Percentiles rank a stretch among this genome's conserved stretches.
Conservation (phyloP, 2,888 invertebrate species). For the Diaprepes abbreviatus region DNA sequence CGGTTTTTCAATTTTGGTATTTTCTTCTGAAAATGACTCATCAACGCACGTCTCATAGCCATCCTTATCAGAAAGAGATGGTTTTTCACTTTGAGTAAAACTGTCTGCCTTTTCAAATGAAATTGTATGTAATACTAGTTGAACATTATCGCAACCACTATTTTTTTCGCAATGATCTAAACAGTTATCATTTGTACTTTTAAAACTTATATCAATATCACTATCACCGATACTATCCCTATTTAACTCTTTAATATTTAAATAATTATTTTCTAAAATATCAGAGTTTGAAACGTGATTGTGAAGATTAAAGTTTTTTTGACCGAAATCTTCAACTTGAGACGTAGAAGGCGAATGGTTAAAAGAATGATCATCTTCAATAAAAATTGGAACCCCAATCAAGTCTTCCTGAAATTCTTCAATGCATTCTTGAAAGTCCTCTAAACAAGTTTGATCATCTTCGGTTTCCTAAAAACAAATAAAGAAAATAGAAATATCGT, state of each 20-base stretch:
- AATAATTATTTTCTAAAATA: slow-evolving; percentile 52
- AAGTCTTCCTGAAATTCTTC: slow-evolving; percentile 76
- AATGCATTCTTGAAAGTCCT: slow-evolving; percentile 76
- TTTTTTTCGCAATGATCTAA: slow-evolving; percentile 47
- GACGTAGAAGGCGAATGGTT: slow-evolving; percentile 62
- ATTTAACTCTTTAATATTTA: slow-evolving; percentile 46
- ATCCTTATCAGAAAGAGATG: slow-evolving; percentile 60
- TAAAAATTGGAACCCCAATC: slow-evolving; percentile 75
- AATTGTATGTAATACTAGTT: slow-evolving; percentile 37
- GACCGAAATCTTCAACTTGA: slow-evolving; percentile 60
- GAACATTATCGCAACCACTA: slow-evolving; percentile 42
- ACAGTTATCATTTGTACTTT: slow-evolving; percentile 59
- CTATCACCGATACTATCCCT: slow-evolving; percentile 57
- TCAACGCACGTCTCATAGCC: slow-evolving; percentile 77
- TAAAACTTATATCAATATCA: slow-evolving; percentile 61
- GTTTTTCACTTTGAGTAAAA: slow-evolving; percentile 58
- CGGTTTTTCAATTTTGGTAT: slow-evolving; percentile 34
- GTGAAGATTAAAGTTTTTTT: slow-evolving; percentile 46
- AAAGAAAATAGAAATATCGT: too few species aligned
- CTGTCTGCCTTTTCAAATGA: slow-evolving; percentile 50
- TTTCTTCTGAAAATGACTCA: slow-evolving; percentile 70
- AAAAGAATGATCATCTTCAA: slow-evolving; percentile 73
- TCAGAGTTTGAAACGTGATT: slow-evolving; percentile 42
- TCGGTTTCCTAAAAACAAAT: slow-evolving; percentile 69
- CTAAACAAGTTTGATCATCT: slow-evolving; percentile 75